Base-by-base conservation (phyloP, 1,140 invertebrate species). In the Steinernema khuongi region DNA sequence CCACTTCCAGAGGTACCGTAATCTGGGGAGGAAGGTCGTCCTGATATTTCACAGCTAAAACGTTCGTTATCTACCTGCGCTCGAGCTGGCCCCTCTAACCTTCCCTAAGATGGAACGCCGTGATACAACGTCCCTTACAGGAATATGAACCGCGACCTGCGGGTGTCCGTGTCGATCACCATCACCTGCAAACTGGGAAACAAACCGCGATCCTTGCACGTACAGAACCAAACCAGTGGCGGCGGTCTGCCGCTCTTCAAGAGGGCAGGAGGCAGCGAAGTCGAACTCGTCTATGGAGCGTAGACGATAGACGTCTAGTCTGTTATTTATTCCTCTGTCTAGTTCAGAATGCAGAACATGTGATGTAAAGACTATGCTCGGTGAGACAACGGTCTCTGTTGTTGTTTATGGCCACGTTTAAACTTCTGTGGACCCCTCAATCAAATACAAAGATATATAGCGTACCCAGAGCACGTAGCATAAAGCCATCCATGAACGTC, bases 1-100 rank as follows among this genome's bases (percentile, higher is more conserved):
- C 43, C 70, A 78, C 60, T 74, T 79, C 60, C 80, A 81, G 32
- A 31, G 74, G 74, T 78, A 67, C 44, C 71, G 4, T 17, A 28
- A 33, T 74, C 43, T 75, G 22, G 18, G 7, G 22, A 26, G 28
- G 18, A 31, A 50, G 18, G 18, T 29, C 26, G 1, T 14, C 26
- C 19, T 19, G 11, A 1, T 28, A 14, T 69, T 77, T 1, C 74
- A 77, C 73, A 68, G 36, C 74, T 18, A 67, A 50, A 32, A 66
- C 68, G 66, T n/a, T n/a, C n/a, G n/a, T n/a, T n/a, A n/a, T n/a
- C n/a, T n/a, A n/a, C n/a, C n/a, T n/a, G n/a, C n/a, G n/a, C n/a
- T n/a, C n/a, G n/a, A n/a, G n/a, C n/a, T n/a, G n/a, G n/a, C n/a
- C n/a, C n/a, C n/a, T n/a, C n/a, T n/a, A n/a, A n/a, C n/a, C n/a